Conservation (phyloP, 2,888 invertebrate genomes). For the Thereva unica region DNA sequence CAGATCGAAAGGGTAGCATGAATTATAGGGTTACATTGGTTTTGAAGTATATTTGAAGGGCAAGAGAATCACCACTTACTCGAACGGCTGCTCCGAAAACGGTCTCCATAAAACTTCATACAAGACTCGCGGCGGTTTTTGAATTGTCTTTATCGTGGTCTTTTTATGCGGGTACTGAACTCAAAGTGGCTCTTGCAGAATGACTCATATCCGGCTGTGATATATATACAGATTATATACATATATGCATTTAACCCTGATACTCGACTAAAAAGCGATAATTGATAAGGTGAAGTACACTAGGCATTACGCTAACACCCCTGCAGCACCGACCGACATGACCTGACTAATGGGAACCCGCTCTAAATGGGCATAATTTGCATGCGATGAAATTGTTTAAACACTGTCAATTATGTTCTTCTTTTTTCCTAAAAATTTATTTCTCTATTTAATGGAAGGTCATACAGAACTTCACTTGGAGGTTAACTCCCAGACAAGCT, state of each 20-base stretch:
- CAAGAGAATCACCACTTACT: no score
- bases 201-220: constrained; percentile 31
- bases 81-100: no score
- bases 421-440: not conserved
- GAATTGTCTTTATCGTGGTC: no score
- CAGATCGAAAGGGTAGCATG: no score
- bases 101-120: no score
- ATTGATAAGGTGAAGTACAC: constrained; percentile 27
- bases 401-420: not conserved
- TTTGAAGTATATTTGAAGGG: no score
- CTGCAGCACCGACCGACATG: not conserved
- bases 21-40: no score
- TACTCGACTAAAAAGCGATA: constrained; percentile 13
- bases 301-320: constrained; percentile 9
- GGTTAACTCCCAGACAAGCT: constrained; percentile 15
- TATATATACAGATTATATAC: constrained; percentile 11
- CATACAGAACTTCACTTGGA: not conserved
- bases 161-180: constrained; percentile 8
- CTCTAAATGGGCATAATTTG: no score
- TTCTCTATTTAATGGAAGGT: constrained; percentile 10
- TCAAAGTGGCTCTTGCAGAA: constrained; percentile 22
- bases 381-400: no score
- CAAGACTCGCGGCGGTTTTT: no score
- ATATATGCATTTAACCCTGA: constrained; percentile 2
- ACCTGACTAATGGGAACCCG: constrained; percentile 5